A percentile compares a stretch with the other conserved stretches of the same genome.
Conservation (phyloP, 2,797 vertebrate genomes). For the Sphenodon punctatus region DNA sequence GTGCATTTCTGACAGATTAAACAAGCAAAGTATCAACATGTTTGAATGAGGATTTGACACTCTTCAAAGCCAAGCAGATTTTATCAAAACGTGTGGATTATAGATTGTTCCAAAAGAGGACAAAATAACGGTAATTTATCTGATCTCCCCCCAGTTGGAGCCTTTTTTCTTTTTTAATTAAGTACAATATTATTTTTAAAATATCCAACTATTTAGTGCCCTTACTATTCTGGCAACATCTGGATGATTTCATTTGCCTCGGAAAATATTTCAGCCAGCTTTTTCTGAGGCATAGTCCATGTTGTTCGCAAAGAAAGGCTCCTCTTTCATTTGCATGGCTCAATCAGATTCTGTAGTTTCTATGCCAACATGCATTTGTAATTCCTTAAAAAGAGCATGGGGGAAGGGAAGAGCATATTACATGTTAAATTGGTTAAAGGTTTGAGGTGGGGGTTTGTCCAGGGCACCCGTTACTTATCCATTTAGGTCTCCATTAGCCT, state of each 20-base stretch:
- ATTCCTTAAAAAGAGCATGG: conserved; percentile 48
- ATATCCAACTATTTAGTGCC: conserved; percentile 6
- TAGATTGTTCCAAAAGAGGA: conserved; percentile 16
- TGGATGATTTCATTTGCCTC: conserved; percentile 37
- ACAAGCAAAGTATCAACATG: conserved; percentile 64
- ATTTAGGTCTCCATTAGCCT: neutral
- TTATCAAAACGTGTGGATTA: conserved; percentile 49
- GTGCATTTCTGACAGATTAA: conserved; percentile 57
- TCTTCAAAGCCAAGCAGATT: conserved; percentile 29
- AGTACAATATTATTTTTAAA: no score
- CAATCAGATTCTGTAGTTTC: conserved; percentile 54
- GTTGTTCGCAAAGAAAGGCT: conserved; percentile 38
- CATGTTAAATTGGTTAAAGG: neutral
- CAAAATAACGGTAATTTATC: conserved; percentile 15
- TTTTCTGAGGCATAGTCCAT: conserved; percentile 10
- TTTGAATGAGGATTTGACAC: conserved; percentile 66
- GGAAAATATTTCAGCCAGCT: conserved; percentile 25
- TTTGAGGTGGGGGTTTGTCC: neutral
- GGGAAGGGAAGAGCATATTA: conserved; percentile 9
- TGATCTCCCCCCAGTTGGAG: conserved; percentile 4
- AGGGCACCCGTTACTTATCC: neutral
- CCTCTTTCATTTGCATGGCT: conserved; percentile 43
- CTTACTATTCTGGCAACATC: conserved; percentile 35
- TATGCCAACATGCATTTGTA: conserved; percentile 68
- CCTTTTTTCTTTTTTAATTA: no score